phyloP scores from a whole-genome alignment of 2,888 invertebrate genomes.

The Alviniconcha strummeri region DNA sequence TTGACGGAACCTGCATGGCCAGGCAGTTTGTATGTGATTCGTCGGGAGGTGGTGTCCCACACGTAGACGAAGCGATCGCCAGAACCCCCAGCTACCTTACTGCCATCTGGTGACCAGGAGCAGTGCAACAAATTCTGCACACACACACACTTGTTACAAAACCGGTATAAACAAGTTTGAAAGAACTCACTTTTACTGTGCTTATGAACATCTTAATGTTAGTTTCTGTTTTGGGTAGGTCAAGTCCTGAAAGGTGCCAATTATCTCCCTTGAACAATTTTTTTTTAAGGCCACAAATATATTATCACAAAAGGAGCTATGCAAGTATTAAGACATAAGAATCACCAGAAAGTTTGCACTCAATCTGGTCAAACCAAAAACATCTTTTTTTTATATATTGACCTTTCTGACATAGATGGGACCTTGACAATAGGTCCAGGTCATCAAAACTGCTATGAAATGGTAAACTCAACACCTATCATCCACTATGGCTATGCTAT shows the following conservation, averaged over 20 bases:
- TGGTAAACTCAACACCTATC: too few relatives aligned
- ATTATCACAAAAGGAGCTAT: too few relatives aligned
- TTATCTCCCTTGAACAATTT: background rate
- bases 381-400: too few relatives aligned
- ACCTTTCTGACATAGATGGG: too few relatives aligned
- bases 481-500: too few relatives aligned
- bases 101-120: conserved; percentile 94
- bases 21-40: conserved; percentile 95
- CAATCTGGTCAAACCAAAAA: too few relatives aligned
- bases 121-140: conserved; percentile 90
- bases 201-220: background rate
- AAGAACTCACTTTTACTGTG: background rate
- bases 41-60: conserved; percentile 95
- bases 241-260: too few relatives aligned
- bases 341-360: too few relatives aligned
- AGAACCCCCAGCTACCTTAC: conserved; percentile 92
- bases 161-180: background rate
- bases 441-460: too few relatives aligned
- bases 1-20: conserved; percentile 99
- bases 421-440: too few relatives aligned
- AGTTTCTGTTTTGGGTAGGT: background rate
- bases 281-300: too few relatives aligned
- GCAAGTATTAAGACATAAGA: too few relatives aligned
- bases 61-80: conserved; percentile 96
- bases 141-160: background rate